A percentile compares a stretch with the other conserved stretches of the same genome.
Evolutionary conservation across 1,140 invertebrate genomes (phyloP).

Genomic region (Littorina saxatilis): DNA sequence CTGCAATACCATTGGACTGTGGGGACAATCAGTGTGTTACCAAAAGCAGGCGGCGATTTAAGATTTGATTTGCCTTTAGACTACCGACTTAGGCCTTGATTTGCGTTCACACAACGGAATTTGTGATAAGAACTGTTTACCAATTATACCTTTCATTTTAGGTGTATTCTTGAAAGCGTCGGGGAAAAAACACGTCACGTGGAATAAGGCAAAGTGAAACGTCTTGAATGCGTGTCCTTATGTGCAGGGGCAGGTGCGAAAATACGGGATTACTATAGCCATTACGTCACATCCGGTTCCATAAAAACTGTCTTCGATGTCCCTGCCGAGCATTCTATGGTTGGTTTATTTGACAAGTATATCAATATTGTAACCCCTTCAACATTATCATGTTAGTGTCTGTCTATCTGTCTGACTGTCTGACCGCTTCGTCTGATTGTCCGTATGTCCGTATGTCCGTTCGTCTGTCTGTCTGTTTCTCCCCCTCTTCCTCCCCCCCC

Average conservation of each 20-base stretch:
- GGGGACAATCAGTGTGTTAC: not conserved
- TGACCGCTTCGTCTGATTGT: not conserved
- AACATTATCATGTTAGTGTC: not conserved
- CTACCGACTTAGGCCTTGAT: too few species aligned
- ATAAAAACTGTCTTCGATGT: conserved; percentile 68
- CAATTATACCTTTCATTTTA: too few species aligned
- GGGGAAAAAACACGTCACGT: too few species aligned
- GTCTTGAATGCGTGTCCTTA: too few species aligned
- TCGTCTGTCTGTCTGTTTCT: not conserved
- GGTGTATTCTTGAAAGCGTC: too few species aligned
- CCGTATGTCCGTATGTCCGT: not conserved
- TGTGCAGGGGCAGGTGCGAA: conserved; percentile 69
- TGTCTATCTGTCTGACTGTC: not conserved
- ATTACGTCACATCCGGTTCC: conserved; percentile 59
- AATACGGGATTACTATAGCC: conserved; percentile 64
- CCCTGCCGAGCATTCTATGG: conserved; percentile 68
- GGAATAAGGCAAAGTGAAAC: too few species aligned
- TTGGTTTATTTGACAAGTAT: conserved; percentile 30
- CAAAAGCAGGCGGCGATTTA: too few species aligned
- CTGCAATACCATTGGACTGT: not conserved
- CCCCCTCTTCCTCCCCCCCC: not conserved
- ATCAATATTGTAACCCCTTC: not conserved
- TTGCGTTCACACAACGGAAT: too few species aligned
- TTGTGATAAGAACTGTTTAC: too few species aligned
- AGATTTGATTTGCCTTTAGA: too few species aligned